These are phyloP conservation scores for Atractosteus spatula DNA, from an alignment of 2,113 vertebrate species.

Conservation along the genomic window DNA sequence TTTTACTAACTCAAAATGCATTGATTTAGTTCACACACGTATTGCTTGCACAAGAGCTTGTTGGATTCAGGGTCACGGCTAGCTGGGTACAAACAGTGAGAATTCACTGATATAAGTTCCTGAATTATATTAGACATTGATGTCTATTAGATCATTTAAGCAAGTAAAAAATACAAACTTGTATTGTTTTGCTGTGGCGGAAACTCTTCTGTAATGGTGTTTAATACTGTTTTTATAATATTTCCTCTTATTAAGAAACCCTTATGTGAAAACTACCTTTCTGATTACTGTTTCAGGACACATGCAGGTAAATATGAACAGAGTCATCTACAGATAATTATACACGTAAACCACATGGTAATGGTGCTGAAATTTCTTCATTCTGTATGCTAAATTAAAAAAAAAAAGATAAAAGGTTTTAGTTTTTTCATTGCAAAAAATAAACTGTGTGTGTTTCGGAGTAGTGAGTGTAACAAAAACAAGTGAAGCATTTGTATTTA, in stretches of 20 bases:
- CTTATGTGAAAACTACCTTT: constrained; percentile 21
- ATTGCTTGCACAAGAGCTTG: constrained; percentile 25
- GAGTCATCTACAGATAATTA: constrained; percentile 34
- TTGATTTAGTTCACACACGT: constrained; percentile 12
- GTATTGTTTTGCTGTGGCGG: neutral
- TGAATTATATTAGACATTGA: neutral
- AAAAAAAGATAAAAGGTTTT: constrained; percentile 35
- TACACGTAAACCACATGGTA: constrained; percentile 67
- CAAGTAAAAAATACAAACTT: neutral
- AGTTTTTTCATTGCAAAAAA: constrained; percentile 19
- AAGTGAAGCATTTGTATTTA: constrained; percentile 21
- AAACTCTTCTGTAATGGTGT: constrained; percentile 16
- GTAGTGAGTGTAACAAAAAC: constrained; percentile 28
- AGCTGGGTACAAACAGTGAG: constrained; percentile 3
- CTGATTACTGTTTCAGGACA: constrained; percentile 19
- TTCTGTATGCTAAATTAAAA: constrained; percentile 57
- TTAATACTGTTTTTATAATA: constrained; percentile 26
- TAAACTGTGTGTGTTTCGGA: constrained; percentile 17
- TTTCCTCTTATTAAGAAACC: constrained; percentile 23
- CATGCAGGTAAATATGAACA: constrained; percentile 15
- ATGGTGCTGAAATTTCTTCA: constrained; percentile 57
- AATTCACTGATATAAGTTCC: neutral
- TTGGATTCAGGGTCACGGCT: constrained; percentile 14
- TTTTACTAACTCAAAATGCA: neutral
- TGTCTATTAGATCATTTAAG: neutral